These are phyloP conservation scores for Drosophila kambysellisi DNA, from an alignment of 2,888 invertebrate genomes.

Conservation along the genomic window DNA sequence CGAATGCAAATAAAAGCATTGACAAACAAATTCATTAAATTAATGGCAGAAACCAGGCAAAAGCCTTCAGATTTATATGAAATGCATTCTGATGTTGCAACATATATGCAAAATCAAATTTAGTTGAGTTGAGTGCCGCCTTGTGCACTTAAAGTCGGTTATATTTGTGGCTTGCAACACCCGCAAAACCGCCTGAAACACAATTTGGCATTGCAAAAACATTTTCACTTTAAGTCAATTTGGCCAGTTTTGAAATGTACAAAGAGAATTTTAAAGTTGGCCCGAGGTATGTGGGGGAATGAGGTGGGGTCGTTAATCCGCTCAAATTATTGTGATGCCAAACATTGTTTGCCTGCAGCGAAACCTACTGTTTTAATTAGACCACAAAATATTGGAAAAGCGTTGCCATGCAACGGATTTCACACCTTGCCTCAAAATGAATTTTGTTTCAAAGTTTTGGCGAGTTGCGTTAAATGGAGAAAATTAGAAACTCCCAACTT, in stretches of 20 bases:
- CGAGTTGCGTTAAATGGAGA: neutral
- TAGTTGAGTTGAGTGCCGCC: neutral
- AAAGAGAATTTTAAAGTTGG: neutral
- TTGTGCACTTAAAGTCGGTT: neutral
- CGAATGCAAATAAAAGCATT: neutral
- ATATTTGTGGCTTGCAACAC: neutral
- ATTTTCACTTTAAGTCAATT: neutral
- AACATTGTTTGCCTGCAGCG: conserved; percentile 1
- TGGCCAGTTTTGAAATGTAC: neutral
- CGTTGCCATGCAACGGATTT: conserved; percentile 43
- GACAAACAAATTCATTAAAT: neutral
- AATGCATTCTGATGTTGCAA: neutral
- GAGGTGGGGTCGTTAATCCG: neutral
- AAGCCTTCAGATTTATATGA: neutral
- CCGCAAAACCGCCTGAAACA: neutral
- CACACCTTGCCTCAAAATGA: conserved; percentile 39
- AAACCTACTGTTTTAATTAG: conserved; percentile 4
- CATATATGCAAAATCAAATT: neutral
- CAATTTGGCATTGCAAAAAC: neutral
- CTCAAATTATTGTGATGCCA: neutral
- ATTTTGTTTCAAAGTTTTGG: neutral
- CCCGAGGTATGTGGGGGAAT: neutral
- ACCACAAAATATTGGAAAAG: conserved; percentile 4
- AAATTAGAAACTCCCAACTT: neutral
- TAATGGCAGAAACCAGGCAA: neutral